A percentile compares a stretch with the other conserved stretches of the same genome.
These are phyloP conservation scores for Agriopis marginaria DNA, from an alignment of 2,888 invertebrate species.

Conservation along the genomic window DNA sequence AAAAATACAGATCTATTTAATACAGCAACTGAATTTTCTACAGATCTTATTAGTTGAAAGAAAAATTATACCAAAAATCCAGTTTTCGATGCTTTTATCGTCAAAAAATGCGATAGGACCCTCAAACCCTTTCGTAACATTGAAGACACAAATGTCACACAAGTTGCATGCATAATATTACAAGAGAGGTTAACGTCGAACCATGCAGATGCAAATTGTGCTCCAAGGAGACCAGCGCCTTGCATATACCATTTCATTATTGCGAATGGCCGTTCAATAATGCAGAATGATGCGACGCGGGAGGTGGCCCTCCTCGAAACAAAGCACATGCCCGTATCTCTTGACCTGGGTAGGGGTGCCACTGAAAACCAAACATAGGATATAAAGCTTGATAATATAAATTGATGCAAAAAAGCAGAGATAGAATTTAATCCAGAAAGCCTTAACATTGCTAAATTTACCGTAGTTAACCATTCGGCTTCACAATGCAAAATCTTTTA, in stretches of 20 bases:
- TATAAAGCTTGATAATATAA: not conserved
- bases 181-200: slow-evolving; percentile 8
- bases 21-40: too few species aligned
- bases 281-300: slow-evolving; percentile 63
- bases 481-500: too few species aligned
- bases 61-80: too few species aligned
- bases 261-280: slow-evolving; percentile 50
- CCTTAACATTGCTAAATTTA: too few species aligned
- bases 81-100: too few species aligned
- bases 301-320: slow-evolving; percentile 56
- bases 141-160: not conserved
- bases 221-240: slow-evolving; percentile 45
- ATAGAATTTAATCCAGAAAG: too few species aligned
- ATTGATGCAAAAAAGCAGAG: too few species aligned
- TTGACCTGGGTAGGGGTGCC: slow-evolving; percentile 53
- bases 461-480: too few species aligned
- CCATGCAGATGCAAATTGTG: slow-evolving; percentile 41
- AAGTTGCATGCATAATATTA: slow-evolving; percentile 18
- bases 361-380: slow-evolving; percentile 32
- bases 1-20: too few species aligned
- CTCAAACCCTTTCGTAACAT: slow-evolving; percentile 5
- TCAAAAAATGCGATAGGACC: too few species aligned
- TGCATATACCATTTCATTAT: slow-evolving; percentile 51
- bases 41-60: too few species aligned
- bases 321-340: slow-evolving; percentile 62